Evolutionary conservation across 2,888 invertebrate species (phyloP).

Genomic region (Silvanus unidentatus): DNA sequence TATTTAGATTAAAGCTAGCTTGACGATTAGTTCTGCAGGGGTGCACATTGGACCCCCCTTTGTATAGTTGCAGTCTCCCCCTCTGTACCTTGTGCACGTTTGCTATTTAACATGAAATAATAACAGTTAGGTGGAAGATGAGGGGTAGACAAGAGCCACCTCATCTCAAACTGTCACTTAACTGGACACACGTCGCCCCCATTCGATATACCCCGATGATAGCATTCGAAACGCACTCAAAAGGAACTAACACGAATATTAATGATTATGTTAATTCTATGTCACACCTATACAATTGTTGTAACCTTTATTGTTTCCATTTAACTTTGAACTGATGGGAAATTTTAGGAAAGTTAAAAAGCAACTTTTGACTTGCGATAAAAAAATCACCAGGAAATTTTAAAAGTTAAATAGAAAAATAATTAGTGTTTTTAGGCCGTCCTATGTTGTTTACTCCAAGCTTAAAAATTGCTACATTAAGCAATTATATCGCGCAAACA

Average conservation of each 20-base stretch:
- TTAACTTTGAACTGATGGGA: not conserved
- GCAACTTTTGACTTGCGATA: too few species aligned
- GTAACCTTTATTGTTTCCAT: not conserved
- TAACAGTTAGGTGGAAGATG: conserved; percentile 1
- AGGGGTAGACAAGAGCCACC: conserved; percentile 11
- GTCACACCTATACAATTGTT: conserved; percentile 18
- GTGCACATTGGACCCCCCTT: conserved; percentile 27
- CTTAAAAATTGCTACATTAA: too few species aligned
- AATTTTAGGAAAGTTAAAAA: too few species aligned
- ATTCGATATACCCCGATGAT: conserved; percentile 20
- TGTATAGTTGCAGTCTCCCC: not conserved
- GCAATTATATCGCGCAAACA: too few species aligned
- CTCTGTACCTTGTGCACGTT: conserved; percentile 16
- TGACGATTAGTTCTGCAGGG: conserved; percentile 40
- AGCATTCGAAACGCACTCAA: conserved; percentile 8
- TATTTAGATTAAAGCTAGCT: too few species aligned
- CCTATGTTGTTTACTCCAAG: too few species aligned
- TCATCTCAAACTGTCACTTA: conserved; percentile 24
- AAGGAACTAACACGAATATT: conserved; percentile 22
- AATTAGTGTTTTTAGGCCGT: too few species aligned
- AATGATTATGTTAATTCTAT: conserved; percentile 24
- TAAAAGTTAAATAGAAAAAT: too few species aligned
- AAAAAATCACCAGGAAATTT: too few species aligned
- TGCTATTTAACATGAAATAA: conserved; percentile 17
- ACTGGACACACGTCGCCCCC: conserved; percentile 33